Evolutionary conservation across 2,888 invertebrate genomes (phyloP), one percentile per base, ranked within the genome.

Genomic region (Escarpia spicata): DNA sequence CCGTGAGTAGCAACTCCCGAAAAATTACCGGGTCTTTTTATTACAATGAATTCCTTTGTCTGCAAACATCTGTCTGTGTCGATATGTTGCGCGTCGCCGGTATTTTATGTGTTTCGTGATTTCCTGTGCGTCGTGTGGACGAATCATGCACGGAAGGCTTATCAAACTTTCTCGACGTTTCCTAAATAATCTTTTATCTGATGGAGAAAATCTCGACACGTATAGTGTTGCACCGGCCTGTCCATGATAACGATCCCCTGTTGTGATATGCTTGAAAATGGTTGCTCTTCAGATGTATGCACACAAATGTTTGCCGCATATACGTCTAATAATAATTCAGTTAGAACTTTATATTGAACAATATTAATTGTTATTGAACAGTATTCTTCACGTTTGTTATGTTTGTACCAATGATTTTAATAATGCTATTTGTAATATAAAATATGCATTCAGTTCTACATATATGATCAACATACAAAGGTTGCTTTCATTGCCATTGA

Each of bases 151-250:
- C 19, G 75, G n/a, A 26, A 75, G 75, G 6, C 19, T 75, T 75
- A 75, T 75, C 75, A 26, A 75, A 26, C n/a, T 75, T 75, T 26
- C 4, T 75, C 75, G 75, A 26, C 75, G 75, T 75, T 75, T 75
- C n/a, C 19, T 75, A 75, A 26, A 75, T 75, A 75, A 26, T 26
- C 75, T 75, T 19, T 75, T 75, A 75, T 75, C 75, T 75, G 75
- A 75, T 75, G n/a, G 15, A 75, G 75, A 19, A 75, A 75, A 75
- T 75, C 19, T 15, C 19, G 6, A 75, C 75, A 75, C 75, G 75
- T 75, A 75, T 75, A 75, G 75, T 75, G 75, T n/a, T 75, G n/a
- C 75, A 75, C 75, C 75, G 15, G 75, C n/a, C 75, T 75, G 75
- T 75, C 75, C 75, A 3, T 15, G 26, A 75, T 75, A 75, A 75